Conservation (phyloP, 2,888 invertebrate species). For the Lingula anatina region DNA sequence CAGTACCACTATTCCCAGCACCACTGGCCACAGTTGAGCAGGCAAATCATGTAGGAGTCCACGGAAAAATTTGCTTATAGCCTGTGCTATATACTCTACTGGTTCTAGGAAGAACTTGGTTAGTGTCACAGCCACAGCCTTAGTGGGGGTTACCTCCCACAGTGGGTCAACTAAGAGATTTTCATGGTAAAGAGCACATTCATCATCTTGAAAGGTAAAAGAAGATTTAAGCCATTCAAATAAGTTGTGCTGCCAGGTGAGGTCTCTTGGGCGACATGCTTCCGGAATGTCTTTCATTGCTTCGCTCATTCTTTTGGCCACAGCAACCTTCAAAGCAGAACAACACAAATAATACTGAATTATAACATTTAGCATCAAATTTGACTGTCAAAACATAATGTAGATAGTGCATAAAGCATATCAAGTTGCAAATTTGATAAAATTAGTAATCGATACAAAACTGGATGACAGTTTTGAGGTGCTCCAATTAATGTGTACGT, state of each 20-base stretch:
- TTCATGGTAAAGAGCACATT: slow-evolving; percentile 17
- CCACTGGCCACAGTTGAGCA: slow-evolving; percentile 12
- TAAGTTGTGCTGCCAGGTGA: neutral
- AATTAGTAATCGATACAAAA: too few relatives aligned
- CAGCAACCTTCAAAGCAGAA: slow-evolving; percentile 5
- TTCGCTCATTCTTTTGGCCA: slow-evolving; percentile 10
- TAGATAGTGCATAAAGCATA: too few relatives aligned
- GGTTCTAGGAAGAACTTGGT: slow-evolving; percentile 18
- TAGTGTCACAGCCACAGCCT: slow-evolving; percentile 19
- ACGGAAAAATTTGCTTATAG: slow-evolving; percentile 13
- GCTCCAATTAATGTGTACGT: too few relatives aligned
- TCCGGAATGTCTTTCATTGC: slow-evolving; percentile 10
- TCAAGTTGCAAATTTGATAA: too few relatives aligned
- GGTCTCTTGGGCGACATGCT: slow-evolving; percentile 7
- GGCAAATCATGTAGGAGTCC: slow-evolving; percentile 13
- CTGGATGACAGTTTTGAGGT: too few relatives aligned
- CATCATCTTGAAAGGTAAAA: slow-evolving; percentile 12
- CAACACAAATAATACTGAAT: neutral
- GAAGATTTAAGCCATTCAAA: neutral
- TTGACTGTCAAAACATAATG: too few relatives aligned
- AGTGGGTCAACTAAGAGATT: slow-evolving; percentile 16
- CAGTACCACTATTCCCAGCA: too few relatives aligned
- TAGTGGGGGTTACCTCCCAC: slow-evolving; percentile 18
- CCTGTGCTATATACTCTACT: slow-evolving; percentile 14
- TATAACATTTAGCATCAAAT: too few relatives aligned